phyloP scores from a whole-genome alignment of 2,113 vertebrate species.

The Sitta europaea region DNA sequence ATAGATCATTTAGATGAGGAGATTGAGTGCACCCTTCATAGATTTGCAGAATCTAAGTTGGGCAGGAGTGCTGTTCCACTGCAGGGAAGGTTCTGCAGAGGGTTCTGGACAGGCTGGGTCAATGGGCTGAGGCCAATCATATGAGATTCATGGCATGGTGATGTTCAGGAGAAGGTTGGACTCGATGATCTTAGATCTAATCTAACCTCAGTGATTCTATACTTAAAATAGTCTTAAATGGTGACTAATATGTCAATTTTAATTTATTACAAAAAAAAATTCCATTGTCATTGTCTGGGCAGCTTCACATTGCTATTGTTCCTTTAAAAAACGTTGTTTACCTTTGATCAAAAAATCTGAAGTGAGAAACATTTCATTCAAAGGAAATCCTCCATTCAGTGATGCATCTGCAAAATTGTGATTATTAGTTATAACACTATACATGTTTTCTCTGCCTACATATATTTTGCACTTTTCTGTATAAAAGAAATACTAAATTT shows the following conservation, averaged over 20 bases:
- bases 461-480: not conserved
- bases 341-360: not conserved
- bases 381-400: not conserved
- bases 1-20: not conserved
- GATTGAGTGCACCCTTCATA: too few species aligned
- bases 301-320: accelerated
- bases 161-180: not conserved
- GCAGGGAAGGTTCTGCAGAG: not conserved
- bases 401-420: not conserved
- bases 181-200: accelerated
- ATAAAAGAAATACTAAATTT: not conserved
- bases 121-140: accelerated
- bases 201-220: not conserved
- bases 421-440: not conserved
- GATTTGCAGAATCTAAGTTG: not conserved
- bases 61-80: not conserved
- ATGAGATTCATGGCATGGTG: not conserved
- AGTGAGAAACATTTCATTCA: not conserved
- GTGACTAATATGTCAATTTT: not conserved
- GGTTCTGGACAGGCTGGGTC: not conserved
- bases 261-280: not conserved
- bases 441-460: not conserved
- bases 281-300: not conserved
- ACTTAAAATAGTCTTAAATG: not conserved
- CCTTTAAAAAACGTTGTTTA: not conserved